A percentile compares a stretch with the other conserved stretches of the same genome.
Conservation (phyloP, 2,113 vertebrate species). For the Dryoscopus gambensis region DNA sequence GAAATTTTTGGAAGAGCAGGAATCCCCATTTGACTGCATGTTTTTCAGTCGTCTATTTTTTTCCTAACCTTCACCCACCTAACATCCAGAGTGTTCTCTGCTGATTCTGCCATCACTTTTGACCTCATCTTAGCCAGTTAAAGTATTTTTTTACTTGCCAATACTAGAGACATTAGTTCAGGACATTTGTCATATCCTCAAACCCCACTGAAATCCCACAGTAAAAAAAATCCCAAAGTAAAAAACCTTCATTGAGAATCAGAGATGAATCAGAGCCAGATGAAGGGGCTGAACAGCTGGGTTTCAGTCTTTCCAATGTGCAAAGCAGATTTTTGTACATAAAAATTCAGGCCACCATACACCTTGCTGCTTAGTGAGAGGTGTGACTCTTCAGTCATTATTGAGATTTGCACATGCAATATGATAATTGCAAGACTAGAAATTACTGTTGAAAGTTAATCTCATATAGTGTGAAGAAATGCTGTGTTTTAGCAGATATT, state of each 20-base stretch:
- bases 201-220: neutral
- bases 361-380: neutral
- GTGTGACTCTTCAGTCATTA: neutral
- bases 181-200: neutral
- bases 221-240: too few relatives aligned
- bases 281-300: neutral
- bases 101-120: neutral
- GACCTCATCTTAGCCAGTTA: neutral
- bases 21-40: neutral
- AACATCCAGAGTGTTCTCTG: neutral
- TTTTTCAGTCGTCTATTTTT: neutral
- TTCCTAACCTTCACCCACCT: neutral
- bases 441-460: neutral
- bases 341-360: neutral
- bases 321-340: neutral
- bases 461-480: neutral
- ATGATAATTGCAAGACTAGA: neutral
- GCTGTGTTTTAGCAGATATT: neutral
- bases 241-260: fast-evolving
- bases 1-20: neutral
- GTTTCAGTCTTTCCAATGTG: neutral
- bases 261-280: neutral
- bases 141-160: neutral
- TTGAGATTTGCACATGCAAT: neutral
- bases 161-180: neutral